Conservation (phyloP, 2,797 vertebrate species). For the Lacerta bilineata region DNA sequence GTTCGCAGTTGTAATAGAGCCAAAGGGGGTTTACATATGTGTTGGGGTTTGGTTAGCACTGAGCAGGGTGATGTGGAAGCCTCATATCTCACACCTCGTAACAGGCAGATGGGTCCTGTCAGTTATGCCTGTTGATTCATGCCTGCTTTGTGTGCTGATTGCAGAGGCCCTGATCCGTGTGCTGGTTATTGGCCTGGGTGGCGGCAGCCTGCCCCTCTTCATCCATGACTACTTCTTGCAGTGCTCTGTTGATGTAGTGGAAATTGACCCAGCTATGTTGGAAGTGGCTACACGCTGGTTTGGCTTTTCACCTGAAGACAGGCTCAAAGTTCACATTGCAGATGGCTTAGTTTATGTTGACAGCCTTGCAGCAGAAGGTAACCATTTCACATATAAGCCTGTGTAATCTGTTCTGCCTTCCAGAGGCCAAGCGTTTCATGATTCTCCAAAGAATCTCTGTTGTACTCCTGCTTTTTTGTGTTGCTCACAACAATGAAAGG, state of each 20-base stretch:
- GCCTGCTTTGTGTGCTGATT: neutral
- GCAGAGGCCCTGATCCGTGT: conserved; percentile 83
- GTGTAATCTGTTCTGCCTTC: neutral
- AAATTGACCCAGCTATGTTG: conserved; percentile 90
- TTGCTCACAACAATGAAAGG: neutral
- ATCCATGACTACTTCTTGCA: conserved; percentile 89
- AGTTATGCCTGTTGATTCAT: neutral
- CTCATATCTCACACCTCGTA: too few species aligned
- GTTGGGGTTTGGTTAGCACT: neutral
- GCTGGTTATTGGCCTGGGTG: conserved; percentile 92
- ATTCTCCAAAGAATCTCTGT: neutral
- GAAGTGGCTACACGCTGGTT: conserved; percentile 92
- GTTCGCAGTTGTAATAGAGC: neutral
- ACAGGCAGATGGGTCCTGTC: neutral
- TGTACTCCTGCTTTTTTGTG: neutral
- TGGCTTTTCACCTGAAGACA: conserved; percentile 85
- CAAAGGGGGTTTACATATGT: neutral
- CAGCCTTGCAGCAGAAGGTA: conserved; percentile 76
- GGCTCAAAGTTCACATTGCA: conserved; percentile 83
- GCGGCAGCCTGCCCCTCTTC: conserved; percentile 94
- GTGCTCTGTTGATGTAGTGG: conserved; percentile 86
- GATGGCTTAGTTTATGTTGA: conserved; percentile 80
- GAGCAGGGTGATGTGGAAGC: neutral
- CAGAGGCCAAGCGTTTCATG: neutral
- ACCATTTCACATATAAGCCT: accelerated